A percentile compares a stretch with the other conserved stretches of the same genome.
Conservation (phyloP, 2,113 vertebrate genomes). For the Ochotona princeps region DNA sequence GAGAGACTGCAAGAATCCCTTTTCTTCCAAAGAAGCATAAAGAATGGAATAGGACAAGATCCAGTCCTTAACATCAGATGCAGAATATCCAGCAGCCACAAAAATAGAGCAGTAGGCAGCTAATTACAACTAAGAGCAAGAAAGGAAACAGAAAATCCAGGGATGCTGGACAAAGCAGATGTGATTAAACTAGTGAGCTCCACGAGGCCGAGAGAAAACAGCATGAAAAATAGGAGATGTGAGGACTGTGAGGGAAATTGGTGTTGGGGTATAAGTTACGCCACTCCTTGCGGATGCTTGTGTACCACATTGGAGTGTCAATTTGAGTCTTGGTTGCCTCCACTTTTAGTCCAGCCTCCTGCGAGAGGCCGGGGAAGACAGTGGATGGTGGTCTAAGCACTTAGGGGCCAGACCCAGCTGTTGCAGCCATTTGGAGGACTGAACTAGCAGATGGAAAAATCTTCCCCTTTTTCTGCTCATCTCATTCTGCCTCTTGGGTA, state of each 20-base stretch:
- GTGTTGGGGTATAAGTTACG: too few relatives aligned
- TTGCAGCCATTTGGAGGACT: too few relatives aligned
- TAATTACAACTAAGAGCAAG: neutral
- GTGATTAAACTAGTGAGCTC: neutral
- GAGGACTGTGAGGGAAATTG: neutral
- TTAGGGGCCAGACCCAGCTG: too few relatives aligned
- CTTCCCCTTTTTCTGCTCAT: too few relatives aligned
- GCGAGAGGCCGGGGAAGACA: too few relatives aligned
- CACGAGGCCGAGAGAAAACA: neutral
- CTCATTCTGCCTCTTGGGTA: too few relatives aligned
- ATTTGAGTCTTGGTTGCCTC: too few relatives aligned
- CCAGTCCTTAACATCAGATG: neutral
- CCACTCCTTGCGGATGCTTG: too few relatives aligned
- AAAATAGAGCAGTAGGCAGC: neutral
- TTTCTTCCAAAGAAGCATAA: neutral
- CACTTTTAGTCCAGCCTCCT: too few relatives aligned
- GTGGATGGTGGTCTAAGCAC: too few relatives aligned
- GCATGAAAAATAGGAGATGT: neutral
- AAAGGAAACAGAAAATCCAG: neutral
- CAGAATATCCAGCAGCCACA: neutral
- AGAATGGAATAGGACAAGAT: neutral
- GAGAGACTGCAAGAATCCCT: neutral
- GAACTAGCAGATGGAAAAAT: too few relatives aligned
- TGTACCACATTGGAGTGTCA: too few relatives aligned
- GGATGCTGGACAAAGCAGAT: neutral